A percentile compares a stretch with the other conserved stretches of the same genome.
phyloP scores from a whole-genome alignment of 2,797 vertebrate species.

The Cacajao melanocephalus region DNA sequence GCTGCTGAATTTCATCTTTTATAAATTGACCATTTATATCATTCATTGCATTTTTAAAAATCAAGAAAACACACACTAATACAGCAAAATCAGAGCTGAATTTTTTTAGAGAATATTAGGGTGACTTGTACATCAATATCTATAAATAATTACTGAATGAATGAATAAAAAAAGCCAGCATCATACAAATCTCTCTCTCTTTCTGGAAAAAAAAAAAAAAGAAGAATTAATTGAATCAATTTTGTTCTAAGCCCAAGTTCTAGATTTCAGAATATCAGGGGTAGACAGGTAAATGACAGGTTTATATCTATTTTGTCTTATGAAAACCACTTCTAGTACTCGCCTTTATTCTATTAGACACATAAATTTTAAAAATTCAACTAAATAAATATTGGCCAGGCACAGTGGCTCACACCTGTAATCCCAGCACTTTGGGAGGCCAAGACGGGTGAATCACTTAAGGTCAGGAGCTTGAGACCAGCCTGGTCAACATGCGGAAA shows the following conservation, averaged over 20 bases:
- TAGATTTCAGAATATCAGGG: background rate
- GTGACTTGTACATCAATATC: background rate
- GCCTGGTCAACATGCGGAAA: too few relatives aligned
- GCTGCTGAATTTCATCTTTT: background rate
- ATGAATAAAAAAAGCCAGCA: background rate
- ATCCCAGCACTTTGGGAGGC: too few relatives aligned
- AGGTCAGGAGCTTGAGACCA: too few relatives aligned
- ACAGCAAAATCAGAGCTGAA: background rate
- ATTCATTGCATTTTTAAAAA: conserved; percentile 12
- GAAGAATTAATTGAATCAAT: background rate
- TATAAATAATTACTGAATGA: conserved; percentile 28
- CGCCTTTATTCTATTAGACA: background rate
- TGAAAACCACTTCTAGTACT: background rate
- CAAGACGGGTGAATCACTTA: too few relatives aligned
- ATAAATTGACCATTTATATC: background rate
- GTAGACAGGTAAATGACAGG: background rate
- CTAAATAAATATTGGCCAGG: background rate
- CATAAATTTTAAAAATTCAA: background rate
- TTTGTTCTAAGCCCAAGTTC: background rate
- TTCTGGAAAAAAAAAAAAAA: background rate
- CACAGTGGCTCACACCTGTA: too few relatives aligned
- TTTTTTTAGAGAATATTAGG: background rate
- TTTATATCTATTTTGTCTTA: background rate
- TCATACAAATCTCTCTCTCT: background rate
- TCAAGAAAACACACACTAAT: conserved; percentile 9